phyloP scores from a whole-genome alignment of 2,797 vertebrate genomes.

The Microhierax caerulescens region DNA sequence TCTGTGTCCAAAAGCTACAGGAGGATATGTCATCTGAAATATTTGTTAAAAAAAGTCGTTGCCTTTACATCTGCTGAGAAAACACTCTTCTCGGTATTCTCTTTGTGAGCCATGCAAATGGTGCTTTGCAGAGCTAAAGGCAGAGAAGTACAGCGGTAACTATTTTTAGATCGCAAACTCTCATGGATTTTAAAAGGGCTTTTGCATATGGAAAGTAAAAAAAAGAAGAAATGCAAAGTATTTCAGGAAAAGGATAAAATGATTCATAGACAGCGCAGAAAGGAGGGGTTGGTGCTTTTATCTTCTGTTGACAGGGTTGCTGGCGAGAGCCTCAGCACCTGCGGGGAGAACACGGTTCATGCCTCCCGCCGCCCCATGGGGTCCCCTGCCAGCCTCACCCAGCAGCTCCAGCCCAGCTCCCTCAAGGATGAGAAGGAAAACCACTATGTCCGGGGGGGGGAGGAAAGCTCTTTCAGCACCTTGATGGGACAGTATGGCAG shows the following conservation, averaged over 20 bases:
- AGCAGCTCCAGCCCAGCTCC: neutral
- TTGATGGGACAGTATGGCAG: neutral
- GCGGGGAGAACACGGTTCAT: rapidly evolving
- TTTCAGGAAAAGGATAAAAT: conserved; percentile 52
- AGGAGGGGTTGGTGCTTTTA: neutral
- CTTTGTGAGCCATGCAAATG: conserved; percentile 23
- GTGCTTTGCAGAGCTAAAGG: conserved; percentile 27
- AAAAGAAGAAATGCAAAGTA: conserved; percentile 30
- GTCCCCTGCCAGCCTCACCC: neutral
- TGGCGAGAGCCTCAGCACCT: rapidly evolving
- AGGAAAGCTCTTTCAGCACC: neutral
- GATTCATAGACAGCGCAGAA: conserved; percentile 30
- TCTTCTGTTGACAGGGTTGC: neutral
- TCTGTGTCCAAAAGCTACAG: neutral
- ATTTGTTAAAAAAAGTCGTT: neutral
- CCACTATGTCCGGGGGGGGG: rapidly evolving
- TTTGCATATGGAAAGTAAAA: conserved; percentile 58
- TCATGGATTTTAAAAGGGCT: conserved; percentile 54
- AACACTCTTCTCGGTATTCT: neutral
- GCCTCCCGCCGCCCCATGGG: rapidly evolving
- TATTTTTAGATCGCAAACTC: conserved; percentile 54
- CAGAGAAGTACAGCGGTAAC: neutral
- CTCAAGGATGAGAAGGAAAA: neutral
- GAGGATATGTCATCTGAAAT: neutral
- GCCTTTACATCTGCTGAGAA: conserved; percentile 16